phyloP scores from a whole-genome alignment of 30 jellyfish, hydroid and myxozoan species.

The Morbakka virulenta region DNA sequence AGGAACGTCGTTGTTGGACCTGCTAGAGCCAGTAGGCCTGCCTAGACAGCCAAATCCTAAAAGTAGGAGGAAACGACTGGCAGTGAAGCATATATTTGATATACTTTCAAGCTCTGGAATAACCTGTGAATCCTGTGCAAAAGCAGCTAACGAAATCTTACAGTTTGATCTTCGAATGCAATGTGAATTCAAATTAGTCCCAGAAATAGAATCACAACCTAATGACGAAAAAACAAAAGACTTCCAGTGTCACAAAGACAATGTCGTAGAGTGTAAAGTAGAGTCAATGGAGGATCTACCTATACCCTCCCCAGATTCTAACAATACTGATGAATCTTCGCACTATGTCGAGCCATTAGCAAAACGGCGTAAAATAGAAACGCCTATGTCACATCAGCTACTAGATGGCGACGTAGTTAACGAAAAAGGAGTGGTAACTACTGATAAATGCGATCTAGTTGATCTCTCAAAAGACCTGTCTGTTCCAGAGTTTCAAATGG shows the following conservation, averaged over 20 bases:
- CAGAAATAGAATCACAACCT: not conserved
- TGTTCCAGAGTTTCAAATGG: not conserved
- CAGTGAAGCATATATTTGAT: constrained; percentile 8
- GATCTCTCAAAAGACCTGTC: not conserved
- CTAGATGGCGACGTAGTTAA: too few species aligned
- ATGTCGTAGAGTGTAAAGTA: not conserved
- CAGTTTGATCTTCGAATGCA: constrained; percentile 39
- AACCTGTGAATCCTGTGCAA: constrained; percentile 11
- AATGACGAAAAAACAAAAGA: not conserved
- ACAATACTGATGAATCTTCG: not conserved
- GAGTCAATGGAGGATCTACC: not conserved
- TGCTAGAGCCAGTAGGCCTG: constrained; percentile 16
- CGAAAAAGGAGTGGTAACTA: too few species aligned
- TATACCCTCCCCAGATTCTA: not conserved
- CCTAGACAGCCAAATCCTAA: not conserved
- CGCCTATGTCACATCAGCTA: too few species aligned
- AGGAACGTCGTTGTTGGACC: not conserved
- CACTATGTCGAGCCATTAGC: not conserved
- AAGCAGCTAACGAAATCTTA: not conserved
- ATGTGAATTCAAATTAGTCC: not conserved
- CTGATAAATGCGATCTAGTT: too few species aligned
- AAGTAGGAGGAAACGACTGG: not conserved
- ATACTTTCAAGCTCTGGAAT: not conserved
- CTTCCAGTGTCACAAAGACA: too few species aligned
- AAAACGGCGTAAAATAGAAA: not conserved